These are phyloP conservation scores for Leptinotarsa defecta DNA, from an alignment of 1,140 invertebrate species.

Conservation along the genomic window DNA sequence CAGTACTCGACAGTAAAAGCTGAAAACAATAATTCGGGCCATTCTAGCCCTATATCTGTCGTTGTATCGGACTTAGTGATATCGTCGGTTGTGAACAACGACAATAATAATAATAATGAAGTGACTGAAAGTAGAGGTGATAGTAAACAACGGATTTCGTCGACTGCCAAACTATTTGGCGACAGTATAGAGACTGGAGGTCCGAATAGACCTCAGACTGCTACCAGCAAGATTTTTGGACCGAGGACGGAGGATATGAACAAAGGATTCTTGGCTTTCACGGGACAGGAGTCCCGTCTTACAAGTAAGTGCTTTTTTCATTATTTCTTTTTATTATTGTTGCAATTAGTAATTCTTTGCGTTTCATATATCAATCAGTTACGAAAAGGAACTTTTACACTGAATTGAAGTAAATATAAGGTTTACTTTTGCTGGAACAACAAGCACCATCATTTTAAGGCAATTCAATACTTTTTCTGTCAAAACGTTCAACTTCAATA, in stretches of 20 bases:
- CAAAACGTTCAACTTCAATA: too few species aligned
- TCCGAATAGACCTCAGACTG: slow-evolving; percentile 62
- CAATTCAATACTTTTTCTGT: too few species aligned
- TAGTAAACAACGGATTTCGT: slow-evolving; percentile 46
- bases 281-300: slow-evolving; percentile 79
- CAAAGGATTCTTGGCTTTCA: slow-evolving; percentile 87
- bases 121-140: slow-evolving; percentile 19
- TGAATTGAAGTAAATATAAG: too few species aligned
- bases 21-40: slow-evolving; percentile 37
- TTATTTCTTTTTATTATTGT: not conserved
- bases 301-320: slow-evolving; percentile 72
- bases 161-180: slow-evolving; percentile 40
- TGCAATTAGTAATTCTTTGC: not conserved
- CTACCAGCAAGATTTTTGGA: slow-evolving; percentile 78
- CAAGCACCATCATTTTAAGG: too few species aligned
- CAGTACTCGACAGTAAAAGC: slow-evolving; percentile 59
- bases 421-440: too few species aligned
- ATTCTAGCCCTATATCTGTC: not conserved
- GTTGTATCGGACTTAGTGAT: slow-evolving; percentile 32
- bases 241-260: slow-evolving; percentile 91
- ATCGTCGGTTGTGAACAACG: slow-evolving; percentile 21
- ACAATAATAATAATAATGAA: slow-evolving; percentile 12
- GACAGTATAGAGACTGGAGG: slow-evolving; percentile 36
- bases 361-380: not conserved
- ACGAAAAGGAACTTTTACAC: too few species aligned